phyloP scores from a whole-genome alignment of 2,797 vertebrate genomes.

The Micrastur ruficollis region DNA sequence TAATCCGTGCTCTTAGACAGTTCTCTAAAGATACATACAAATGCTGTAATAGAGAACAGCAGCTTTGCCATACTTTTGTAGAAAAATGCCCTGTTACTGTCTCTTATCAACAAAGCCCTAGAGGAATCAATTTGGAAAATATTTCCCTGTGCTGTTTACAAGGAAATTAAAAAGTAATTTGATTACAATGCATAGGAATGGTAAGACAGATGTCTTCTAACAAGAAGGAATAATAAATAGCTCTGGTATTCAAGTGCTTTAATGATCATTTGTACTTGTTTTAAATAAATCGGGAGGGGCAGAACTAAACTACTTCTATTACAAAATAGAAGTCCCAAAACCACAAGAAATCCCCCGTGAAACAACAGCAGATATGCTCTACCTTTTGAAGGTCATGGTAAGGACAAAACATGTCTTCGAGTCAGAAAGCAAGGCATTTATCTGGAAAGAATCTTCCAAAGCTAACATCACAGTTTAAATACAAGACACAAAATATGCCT shows the following conservation, averaged over 20 bases:
- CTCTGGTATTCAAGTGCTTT: not conserved
- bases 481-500: not conserved
- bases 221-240: not conserved
- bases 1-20: not conserved
- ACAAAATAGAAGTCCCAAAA: not conserved
- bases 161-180: not conserved
- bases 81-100: not conserved
- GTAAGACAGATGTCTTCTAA: not conserved
- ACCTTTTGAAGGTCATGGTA: not conserved
- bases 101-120: not conserved
- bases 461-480: not conserved
- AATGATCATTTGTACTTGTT: not conserved
- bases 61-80: not conserved
- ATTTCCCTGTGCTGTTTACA: not conserved
- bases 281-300: not conserved
- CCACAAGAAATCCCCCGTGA: not conserved
- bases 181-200: not conserved
- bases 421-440: not conserved
- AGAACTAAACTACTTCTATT: not conserved
- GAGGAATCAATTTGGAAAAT: not conserved
- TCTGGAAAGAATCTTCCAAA: not conserved
- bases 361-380: not conserved
- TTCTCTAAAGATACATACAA: not conserved
- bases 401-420: not conserved
- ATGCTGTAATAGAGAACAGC: not conserved